Percentiles rank a stretch among this genome's conserved stretches.
phyloP scores from a whole-genome alignment of 2,888 invertebrate genomes.

The Nymphalis urticae region DNA sequence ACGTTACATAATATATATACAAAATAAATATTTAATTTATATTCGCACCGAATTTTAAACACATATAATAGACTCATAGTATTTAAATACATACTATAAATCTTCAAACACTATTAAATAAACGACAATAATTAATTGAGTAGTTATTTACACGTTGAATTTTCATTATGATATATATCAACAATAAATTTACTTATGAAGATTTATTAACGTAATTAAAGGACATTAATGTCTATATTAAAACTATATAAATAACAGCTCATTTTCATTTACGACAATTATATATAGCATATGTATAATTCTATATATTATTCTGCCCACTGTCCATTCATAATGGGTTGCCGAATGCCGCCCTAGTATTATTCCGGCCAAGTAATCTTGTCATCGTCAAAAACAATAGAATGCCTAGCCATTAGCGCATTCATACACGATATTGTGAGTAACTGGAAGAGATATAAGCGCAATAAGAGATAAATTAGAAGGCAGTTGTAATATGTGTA shows the following conservation, averaged over 20 bases:
- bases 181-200: too few species aligned
- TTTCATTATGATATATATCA: neutral
- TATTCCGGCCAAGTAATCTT: slow-evolving; percentile 75
- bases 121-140: neutral
- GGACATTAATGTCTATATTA: too few species aligned
- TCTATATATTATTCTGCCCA: slow-evolving; percentile 24
- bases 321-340: slow-evolving; percentile 31
- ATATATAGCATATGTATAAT: too few species aligned
- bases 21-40: too few species aligned
- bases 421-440: slow-evolving; percentile 33
- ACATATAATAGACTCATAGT: too few species aligned
- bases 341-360: slow-evolving; percentile 55
- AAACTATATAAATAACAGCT: too few species aligned
- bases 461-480: too few species aligned
- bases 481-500: too few species aligned
- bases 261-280: too few species aligned
- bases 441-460: slow-evolving; percentile 47
- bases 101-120: neutral
- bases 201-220: too few species aligned
- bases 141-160: neutral
- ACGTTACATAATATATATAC: too few species aligned
- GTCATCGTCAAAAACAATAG: slow-evolving; percentile 74
- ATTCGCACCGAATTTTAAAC: too few species aligned
- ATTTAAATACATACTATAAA: neutral
- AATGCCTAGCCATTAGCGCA: slow-evolving; percentile 57